Evolutionary conservation across 2,113 vertebrate genomes (phyloP).

Genomic region (Cyanocitta stelleri): DNA sequence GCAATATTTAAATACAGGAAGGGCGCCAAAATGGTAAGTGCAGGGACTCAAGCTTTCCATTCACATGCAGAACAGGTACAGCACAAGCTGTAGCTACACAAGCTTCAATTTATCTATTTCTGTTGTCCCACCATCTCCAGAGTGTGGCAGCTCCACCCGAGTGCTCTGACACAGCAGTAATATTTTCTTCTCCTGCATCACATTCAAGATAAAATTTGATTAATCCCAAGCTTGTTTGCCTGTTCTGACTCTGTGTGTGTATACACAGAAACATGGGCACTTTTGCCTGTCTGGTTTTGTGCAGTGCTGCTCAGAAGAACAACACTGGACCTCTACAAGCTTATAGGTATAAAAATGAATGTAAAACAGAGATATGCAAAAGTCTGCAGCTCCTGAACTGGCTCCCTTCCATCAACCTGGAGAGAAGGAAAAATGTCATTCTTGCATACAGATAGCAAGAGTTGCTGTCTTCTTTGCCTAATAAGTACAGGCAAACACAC

Average conservation of each 20-base stretch:
- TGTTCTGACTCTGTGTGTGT: background rate
- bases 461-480: background rate
- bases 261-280: background rate
- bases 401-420: background rate
- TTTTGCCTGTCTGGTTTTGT: background rate
- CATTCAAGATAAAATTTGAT: background rate
- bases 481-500: background rate
- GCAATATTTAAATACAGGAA: conserved; percentile 5
- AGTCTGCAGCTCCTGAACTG: background rate
- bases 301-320: background rate
- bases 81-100: background rate
- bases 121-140: background rate
- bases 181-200: background rate
- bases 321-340: background rate
- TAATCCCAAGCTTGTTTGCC: background rate
- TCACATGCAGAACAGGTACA: conserved; percentile 18
- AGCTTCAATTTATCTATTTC: background rate
- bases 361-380: background rate
- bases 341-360: background rate
- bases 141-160: background rate
- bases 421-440: background rate
- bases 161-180: background rate
- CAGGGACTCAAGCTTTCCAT: background rate
- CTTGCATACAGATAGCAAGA: background rate
- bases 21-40: background rate